A percentile compares a stretch with the other conserved stretches of the same genome.
Conservation (phyloP, 2,888 invertebrate genomes). For the Eupithecia abbreviata region DNA sequence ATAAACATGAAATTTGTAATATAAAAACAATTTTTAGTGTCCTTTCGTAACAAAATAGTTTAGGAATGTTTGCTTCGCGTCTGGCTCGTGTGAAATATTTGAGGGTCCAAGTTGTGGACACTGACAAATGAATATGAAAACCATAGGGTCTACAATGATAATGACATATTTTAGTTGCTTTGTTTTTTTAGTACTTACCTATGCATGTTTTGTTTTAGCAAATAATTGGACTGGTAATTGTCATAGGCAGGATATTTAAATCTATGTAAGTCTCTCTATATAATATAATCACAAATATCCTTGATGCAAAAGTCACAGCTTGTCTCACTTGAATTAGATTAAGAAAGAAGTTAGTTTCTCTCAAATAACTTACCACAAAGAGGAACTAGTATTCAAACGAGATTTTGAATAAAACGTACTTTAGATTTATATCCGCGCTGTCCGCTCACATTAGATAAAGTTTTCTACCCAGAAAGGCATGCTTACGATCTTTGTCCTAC, state of each 20-base stretch:
- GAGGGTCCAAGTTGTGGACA: conserved; percentile 2
- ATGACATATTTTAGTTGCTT: background rate
- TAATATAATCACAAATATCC: background rate
- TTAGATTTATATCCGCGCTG: conserved; percentile 8
- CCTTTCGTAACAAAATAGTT: conserved; percentile 4
- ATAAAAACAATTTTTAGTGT: background rate
- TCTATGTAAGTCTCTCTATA: background rate
- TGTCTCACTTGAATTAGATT: background rate
- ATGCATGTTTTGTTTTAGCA: background rate
- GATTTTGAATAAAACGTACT: conserved; percentile 4
- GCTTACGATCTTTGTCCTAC: conserved; percentile 17
- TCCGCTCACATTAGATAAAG: conserved; percentile 15
- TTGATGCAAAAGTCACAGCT: background rate
- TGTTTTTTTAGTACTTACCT: background rate
- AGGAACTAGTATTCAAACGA: background rate
- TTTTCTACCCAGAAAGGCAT: conserved; percentile 11
- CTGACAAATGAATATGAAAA: conserved; percentile 11
- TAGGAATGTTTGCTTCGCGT: background rate
- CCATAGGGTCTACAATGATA: background rate
- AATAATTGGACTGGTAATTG: background rate
- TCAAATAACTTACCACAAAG: background rate
- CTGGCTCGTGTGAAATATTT: conserved; percentile 10
- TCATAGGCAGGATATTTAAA: background rate
- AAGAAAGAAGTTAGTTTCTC: background rate
- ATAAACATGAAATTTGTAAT: conserved; percentile 14